Percentiles rank a stretch among this genome's conserved stretches.
These are phyloP conservation scores for Etheostoma perlongum DNA, from an alignment of 2,797 vertebrate genomes.

Conservation along the genomic window DNA sequence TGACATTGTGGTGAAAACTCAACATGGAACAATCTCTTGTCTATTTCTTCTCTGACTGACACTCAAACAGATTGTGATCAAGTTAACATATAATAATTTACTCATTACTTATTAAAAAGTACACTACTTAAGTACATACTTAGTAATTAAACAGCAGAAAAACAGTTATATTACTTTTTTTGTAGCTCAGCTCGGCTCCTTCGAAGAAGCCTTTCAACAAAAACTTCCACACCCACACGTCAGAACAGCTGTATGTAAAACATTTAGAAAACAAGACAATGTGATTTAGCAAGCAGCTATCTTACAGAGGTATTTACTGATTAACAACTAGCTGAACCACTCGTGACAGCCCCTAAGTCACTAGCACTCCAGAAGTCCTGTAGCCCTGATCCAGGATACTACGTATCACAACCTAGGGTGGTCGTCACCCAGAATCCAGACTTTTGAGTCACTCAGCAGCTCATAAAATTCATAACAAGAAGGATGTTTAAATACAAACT, in stretches of 20 bases:
- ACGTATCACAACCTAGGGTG: not conserved
- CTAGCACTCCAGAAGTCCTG: not conserved
- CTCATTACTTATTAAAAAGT: constrained; percentile 9
- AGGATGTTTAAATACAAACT: not conserved
- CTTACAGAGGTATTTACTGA: constrained; percentile 19
- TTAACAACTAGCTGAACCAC: constrained; percentile 16
- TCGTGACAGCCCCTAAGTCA: not conserved
- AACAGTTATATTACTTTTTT: constrained; percentile 16
- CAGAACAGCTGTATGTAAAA: constrained; percentile 14
- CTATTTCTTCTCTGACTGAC: constrained; percentile 20
- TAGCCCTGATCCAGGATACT: not conserved
- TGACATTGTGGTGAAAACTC: constrained; percentile 51
- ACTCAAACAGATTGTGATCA: constrained; percentile 3
- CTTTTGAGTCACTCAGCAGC: not conserved
- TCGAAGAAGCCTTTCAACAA: constrained; percentile 23
- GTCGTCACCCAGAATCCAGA: not conserved
- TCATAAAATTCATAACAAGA: not conserved
- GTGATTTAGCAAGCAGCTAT: constrained; percentile 23
- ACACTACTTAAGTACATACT: not conserved
- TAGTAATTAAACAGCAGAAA: not conserved
- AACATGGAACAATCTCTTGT: constrained; percentile 11
- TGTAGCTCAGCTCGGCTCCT: not conserved
- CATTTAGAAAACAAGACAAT: constrained; percentile 28
- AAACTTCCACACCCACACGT: constrained; percentile 17
- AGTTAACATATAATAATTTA: constrained; percentile 6